Evolutionary conservation across 2,113 vertebrate genomes (phyloP).

Genomic region (Pollimyrus isidori): DNA sequence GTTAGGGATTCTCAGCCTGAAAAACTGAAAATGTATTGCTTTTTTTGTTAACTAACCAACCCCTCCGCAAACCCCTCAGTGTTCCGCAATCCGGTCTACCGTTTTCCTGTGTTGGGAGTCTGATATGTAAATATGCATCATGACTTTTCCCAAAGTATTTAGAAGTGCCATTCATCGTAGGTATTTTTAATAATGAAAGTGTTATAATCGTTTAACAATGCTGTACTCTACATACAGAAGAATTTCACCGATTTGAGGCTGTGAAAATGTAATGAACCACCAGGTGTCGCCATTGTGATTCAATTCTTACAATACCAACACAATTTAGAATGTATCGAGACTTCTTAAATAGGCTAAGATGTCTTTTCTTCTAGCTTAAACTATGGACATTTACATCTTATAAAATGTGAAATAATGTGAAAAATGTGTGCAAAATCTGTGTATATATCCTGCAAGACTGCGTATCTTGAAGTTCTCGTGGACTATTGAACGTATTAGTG

Average conservation of each 20-base stretch:
- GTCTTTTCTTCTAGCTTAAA: not conserved
- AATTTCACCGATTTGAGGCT: not conserved
- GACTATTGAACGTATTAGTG: not conserved
- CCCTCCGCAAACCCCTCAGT: not conserved
- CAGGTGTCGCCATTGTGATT: not conserved
- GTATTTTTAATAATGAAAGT: not conserved
- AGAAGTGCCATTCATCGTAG: not conserved
- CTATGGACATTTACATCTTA: not conserved
- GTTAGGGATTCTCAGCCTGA: not conserved
- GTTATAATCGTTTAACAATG: not conserved
- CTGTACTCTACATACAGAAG: not conserved
- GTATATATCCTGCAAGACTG: not conserved
- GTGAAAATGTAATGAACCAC: not conserved
- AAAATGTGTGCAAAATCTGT: not conserved
- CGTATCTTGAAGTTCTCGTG: not conserved
- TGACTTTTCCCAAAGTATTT: not conserved
- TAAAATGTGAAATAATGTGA: not conserved
- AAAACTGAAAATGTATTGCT: not conserved
- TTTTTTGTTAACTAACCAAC: not conserved
- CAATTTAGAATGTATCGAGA: not conserved
- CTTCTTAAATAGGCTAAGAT: not conserved
- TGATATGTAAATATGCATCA: not conserved
- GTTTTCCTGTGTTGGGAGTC: not conserved
- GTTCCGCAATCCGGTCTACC: not conserved
- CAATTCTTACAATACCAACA: not conserved